Percentiles rank a stretch among this genome's conserved stretches.
phyloP scores from a whole-genome alignment of 2,797 vertebrate species.

The Micropoecilia bifurca region DNA sequence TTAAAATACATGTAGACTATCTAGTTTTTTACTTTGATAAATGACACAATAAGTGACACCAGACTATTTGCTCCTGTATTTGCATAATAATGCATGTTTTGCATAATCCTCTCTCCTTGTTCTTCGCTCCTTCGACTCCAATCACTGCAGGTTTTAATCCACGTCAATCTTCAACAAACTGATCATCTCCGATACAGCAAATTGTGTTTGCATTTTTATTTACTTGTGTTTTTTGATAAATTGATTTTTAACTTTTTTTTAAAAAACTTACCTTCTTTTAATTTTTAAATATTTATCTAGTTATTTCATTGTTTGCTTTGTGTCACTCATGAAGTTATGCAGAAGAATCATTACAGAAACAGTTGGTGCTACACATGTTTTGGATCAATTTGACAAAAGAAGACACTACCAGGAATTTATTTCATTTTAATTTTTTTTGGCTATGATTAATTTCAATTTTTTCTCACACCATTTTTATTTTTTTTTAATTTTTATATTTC shows the following conservation, averaged over 20 bases:
- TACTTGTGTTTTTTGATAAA: too few relatives aligned
- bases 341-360: background rate
- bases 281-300: too few relatives aligned
- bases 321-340: background rate
- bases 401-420: background rate
- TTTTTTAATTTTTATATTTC: too few relatives aligned
- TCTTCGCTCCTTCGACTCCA: slow-evolving; percentile 22
- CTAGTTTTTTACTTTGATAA: background rate
- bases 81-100: slow-evolving; percentile 53
- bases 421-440: too few relatives aligned
- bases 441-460: too few relatives aligned
- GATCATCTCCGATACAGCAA: slow-evolving; percentile 16
- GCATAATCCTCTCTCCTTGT: slow-evolving; percentile 48
- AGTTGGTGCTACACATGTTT: background rate
- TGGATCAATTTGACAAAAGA: background rate
- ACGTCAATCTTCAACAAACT: slow-evolving; percentile 33
- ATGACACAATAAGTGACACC: background rate
- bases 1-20: background rate
- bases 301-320: too few relatives aligned
- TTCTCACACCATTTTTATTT: too few relatives aligned
- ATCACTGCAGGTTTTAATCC: slow-evolving; percentile 58
- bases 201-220: too few relatives aligned
- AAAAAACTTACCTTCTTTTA: too few relatives aligned
- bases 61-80: background rate
- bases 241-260: too few relatives aligned